Base-by-base conservation (phyloP, 2,113 vertebrate genomes). In the Cyanoderma ruficeps region DNA sequence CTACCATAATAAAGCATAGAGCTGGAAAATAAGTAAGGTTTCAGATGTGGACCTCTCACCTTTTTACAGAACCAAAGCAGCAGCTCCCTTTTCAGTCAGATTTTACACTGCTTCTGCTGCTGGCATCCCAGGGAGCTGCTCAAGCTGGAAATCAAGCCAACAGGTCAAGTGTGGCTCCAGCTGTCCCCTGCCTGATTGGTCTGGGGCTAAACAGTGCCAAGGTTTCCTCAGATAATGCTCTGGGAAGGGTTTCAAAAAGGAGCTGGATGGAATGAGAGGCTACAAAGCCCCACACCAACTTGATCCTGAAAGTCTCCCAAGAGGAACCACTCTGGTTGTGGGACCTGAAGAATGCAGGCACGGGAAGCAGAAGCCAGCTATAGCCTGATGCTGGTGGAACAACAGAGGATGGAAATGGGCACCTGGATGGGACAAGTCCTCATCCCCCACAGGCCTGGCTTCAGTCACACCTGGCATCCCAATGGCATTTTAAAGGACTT, bases 281-380 rank as follows among this genome's bases (percentile, higher is more conserved):
- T 79, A 18, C 53, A 77, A 80, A 95, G 72, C 8, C 31, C 31
- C 50, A 72, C 0, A 0, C 1, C 53, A 79, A 9, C 35, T 35
- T 0, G 2, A 50, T 70, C n/a, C 35, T 37, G 10, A 31, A 78
- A 56, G 60, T 33, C 28, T 55, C 44, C 72, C 24, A 41, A 52
- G n/a, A 56, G 60, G 52, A 44, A 47, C 13, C 10, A 4, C 31
- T 67, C 52, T 57, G 49, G 0, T 0, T 1, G 0, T 3, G 17
- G 50, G 22, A 94, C 33, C 5, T 3, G 2, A 78, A 64, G 37
- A 60, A 78, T 10, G 44, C 4, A 28, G 35, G 7, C 3, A 13
- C 1, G 1, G 57, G 59, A 13, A 71, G 27, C 33, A 75, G 53
- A 20, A 82, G 35, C 23, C 84, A 83, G 41, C n/a, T 69, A 18